Evolutionary conservation across 2,797 vertebrate species (phyloP).

Genomic region (Taeniopygia guttata): DNA sequence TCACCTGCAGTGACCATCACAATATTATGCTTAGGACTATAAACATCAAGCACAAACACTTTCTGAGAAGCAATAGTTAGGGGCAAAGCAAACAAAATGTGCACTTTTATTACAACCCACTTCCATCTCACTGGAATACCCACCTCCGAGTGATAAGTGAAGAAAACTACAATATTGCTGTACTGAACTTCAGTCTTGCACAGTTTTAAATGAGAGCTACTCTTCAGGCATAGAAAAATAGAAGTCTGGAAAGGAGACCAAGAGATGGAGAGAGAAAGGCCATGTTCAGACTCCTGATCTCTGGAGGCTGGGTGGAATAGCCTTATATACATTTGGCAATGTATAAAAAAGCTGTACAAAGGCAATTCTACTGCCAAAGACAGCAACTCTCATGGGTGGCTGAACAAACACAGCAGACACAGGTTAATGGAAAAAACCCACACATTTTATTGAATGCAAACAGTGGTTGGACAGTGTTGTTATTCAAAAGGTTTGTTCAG

Average conservation of each 20-base stretch:
- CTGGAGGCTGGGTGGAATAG: not conserved
- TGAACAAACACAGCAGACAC: not conserved
- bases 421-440: conserved; percentile 10
- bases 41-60: not conserved
- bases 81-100: not conserved
- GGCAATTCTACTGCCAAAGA: not conserved
- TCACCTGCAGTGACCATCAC: not conserved
- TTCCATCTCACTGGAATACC: not conserved
- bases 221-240: not conserved
- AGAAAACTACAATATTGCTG: not conserved
- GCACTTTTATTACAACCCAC: not conserved
- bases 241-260: not conserved
- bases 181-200: not conserved
- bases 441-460: conserved; percentile 62
- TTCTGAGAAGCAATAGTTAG: not conserved
- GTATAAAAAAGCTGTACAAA: not conserved
- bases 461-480: conserved; percentile 28
- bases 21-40: not conserved
- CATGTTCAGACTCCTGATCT: not conserved
- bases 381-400: not conserved
- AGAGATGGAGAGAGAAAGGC: not conserved
- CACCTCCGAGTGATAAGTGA: not conserved
- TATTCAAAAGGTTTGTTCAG: not conserved
- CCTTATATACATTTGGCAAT: not conserved
- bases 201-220: not conserved